These are phyloP conservation scores for Drosophila emarginata DNA, from an alignment of 2,888 invertebrate genomes.

Conservation along the genomic window DNA sequence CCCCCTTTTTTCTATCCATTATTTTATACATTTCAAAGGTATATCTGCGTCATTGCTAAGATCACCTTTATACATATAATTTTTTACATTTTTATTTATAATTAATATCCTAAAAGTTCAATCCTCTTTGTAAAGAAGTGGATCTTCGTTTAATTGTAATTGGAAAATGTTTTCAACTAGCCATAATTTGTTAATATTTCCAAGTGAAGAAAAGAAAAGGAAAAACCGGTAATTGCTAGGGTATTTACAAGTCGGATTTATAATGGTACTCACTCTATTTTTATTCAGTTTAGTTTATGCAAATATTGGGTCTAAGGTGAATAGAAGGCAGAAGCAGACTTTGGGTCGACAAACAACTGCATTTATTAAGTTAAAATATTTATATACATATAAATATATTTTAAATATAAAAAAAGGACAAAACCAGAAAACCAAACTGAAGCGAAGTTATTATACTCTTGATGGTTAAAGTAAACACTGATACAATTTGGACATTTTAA, in stretches of 20 bases:
- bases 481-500: too few species aligned
- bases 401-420: conserved; percentile 49
- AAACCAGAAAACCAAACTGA: not conserved
- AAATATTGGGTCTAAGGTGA: conserved; percentile 49
- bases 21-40: conserved; percentile 3
- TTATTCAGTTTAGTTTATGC: conserved; percentile 54
- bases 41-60: conserved; percentile 26
- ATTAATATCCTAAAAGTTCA: too few species aligned
- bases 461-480: too few species aligned
- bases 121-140: too few species aligned
- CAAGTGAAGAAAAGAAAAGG: too few species aligned
- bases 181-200: too few species aligned
- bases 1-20: not conserved
- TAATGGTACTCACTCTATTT: conserved; percentile 2
- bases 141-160: too few species aligned
- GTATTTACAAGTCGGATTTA: not conserved
- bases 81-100: too few species aligned
- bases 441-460: conserved; percentile 3
- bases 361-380: conserved; percentile 75
- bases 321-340: conserved; percentile 23
- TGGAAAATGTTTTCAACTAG: too few species aligned
- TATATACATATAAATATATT: conserved; percentile 46
- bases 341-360: conserved; percentile 17
- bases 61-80: too few species aligned
- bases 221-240: too few species aligned